Base-by-base conservation (phyloP, 1,140 invertebrate genomes). In the Drosophila arawakana region DNA sequence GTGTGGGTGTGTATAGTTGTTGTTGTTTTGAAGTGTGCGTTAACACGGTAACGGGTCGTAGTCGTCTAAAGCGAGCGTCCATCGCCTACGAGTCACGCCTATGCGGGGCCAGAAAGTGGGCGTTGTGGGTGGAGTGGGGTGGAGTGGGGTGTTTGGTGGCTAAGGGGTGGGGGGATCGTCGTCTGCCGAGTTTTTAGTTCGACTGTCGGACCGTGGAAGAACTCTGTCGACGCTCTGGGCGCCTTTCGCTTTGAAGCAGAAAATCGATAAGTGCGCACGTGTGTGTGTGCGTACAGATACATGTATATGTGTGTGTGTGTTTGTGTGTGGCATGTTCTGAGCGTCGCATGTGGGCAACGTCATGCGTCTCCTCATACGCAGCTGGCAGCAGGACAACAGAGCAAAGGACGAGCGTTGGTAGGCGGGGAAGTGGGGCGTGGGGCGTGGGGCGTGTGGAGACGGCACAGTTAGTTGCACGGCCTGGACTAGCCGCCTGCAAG, bases 291-390 rank as follows among this genome's bases (percentile, higher is more conserved):
- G 46, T 60, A 8, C 39, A 10, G 9, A 35, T 34, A 46, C 59
- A 44, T 65, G 11, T 47, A 18, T 39, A 7, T 44, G 15, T 58
- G 37, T 54, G 61, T 66, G 62, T 65, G 41, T 47, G 34, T 37
- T 34, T 44, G 54, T 73, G 59, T 54, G 39, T 59, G 71, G 49
- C 65, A 72, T 71, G 60, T 71, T 54, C 59, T 65, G 65, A 76
- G 52, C 60, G 60, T 76, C 68, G 73, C 73, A 76, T 72, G 68
- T 76, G 71, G 73, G 60, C 73, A 76, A 71, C 68, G 60, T 76
- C 60, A 65, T 76, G 73, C 73, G 73, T 76, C 73, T 60, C 67
- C 63, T 50, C 54, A 59, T 49, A 70, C 66, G 59, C 71, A 66
- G 62, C 54, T n/a, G 69, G 43, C 8, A 41, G 70, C 61, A 49